A percentile compares a stretch with the other conserved stretches of the same genome.
These are phyloP conservation scores for Atherix ibis DNA, from an alignment of 2,888 invertebrate species.

Conservation along the genomic window DNA sequence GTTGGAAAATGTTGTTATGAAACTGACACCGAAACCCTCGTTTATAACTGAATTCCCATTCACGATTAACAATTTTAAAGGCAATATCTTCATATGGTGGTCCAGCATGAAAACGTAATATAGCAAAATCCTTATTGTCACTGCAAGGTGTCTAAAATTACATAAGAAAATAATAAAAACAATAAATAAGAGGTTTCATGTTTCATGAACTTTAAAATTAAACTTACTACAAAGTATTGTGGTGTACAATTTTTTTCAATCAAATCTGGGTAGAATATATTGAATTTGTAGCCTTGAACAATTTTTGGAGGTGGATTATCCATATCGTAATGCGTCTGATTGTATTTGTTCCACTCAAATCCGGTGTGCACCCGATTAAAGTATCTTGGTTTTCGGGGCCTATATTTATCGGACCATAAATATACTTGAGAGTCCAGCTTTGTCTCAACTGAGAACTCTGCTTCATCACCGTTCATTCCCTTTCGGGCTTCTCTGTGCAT, in stretches of 20 bases:
- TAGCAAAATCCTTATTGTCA: constrained; percentile 89
- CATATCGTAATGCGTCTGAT: constrained; percentile 99
- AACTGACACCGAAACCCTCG: constrained; percentile 97
- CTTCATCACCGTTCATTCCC: constrained; percentile 76
- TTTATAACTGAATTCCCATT: constrained; percentile 99
- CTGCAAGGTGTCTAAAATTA: constrained; percentile 63
- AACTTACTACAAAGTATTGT: constrained; percentile 70
- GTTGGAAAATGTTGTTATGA: constrained; percentile 97
- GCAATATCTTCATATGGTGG: constrained; percentile 99
- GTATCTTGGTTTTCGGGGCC: constrained; percentile 93
- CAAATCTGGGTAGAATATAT: constrained; percentile 98
- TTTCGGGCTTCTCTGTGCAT: constrained; percentile 69
- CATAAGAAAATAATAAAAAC: constrained; percentile 9
- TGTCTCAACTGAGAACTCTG: constrained; percentile 80
- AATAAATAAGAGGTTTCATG: constrained; percentile 9
- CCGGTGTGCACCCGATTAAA: constrained; percentile 94
- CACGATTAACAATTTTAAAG: constrained; percentile 95
- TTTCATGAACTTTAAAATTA: constrained; percentile 2
- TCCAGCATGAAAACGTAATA: constrained; percentile 90
- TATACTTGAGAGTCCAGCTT: constrained; percentile 65
- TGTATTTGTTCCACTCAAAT: constrained; percentile 99
- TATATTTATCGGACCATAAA: constrained; percentile 91
- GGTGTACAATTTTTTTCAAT: constrained; percentile 88
- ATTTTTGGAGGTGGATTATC: constrained; percentile 99
- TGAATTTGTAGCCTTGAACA: constrained; percentile 99